phyloP scores from a whole-genome alignment of 2,113 vertebrate species.

The Anser cygnoides region DNA sequence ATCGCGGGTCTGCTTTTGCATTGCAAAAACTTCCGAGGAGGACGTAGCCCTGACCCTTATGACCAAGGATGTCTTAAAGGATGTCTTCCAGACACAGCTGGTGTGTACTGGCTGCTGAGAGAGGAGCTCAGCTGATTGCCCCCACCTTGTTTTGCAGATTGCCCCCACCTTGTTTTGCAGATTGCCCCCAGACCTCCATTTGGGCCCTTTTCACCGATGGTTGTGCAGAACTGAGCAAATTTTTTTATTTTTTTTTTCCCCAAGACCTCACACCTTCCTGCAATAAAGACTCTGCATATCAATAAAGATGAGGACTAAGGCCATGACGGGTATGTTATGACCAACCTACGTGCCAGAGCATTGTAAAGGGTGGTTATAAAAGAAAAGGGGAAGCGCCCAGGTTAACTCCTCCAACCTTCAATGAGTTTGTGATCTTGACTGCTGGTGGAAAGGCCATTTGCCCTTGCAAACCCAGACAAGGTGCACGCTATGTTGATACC shows the following conservation, averaged over 20 bases:
- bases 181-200: background rate
- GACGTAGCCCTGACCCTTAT: background rate
- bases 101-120: accelerated
- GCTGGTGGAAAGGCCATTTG: background rate
- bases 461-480: background rate
- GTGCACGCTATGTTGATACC: background rate
- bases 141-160: background rate
- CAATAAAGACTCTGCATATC: background rate
- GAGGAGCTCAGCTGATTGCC: background rate
- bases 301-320: background rate
- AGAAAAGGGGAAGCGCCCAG: background rate
- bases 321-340: accelerated
- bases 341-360: background rate
- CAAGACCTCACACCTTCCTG: background rate
- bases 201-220: background rate
- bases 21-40: background rate
- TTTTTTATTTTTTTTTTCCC: background rate
- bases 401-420: background rate
- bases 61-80: background rate
- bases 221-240: background rate
- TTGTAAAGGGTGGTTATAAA: background rate
- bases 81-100: background rate
- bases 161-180: background rate
- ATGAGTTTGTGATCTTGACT: background rate
- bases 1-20: background rate